A percentile compares a stretch with the other conserved stretches of the same genome.
Evolutionary conservation across 2,113 vertebrate species (phyloP).

Genomic region (Heliornis fulica): DNA sequence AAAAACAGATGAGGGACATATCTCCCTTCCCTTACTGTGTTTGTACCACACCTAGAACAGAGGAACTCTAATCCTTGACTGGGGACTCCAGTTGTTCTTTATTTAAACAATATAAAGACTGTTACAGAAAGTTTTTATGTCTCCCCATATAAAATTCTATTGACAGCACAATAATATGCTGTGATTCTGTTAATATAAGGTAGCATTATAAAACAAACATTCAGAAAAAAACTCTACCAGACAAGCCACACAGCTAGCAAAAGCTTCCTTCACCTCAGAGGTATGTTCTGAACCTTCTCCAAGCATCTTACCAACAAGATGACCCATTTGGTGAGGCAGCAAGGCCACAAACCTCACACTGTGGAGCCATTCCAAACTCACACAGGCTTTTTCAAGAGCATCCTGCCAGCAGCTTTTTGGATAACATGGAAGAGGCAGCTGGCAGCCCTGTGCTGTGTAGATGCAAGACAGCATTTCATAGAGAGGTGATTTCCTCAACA

Average conservation of each 20-base stretch:
- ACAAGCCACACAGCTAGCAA: not conserved
- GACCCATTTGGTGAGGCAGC: not conserved
- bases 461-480: not conserved
- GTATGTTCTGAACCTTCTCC: not conserved
- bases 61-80: not conserved
- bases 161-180: not conserved
- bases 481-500: not conserved
- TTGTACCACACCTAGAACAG: not conserved
- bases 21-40: not conserved
- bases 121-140: not conserved
- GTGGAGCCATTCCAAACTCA: not conserved
- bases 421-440: not conserved
- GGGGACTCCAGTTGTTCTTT: not conserved
- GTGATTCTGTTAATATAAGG: no score
- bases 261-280: not conserved
- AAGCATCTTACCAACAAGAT: not conserved
- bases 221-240: not conserved
- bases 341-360: not conserved
- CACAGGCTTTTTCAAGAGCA: not conserved
- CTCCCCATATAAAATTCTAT: not conserved
- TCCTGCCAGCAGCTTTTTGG: not conserved
- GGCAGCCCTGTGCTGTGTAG: not conserved
- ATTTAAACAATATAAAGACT: not conserved
- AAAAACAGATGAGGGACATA: not conserved
- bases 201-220: not conserved